Base-by-base conservation (phyloP, 2,113 vertebrate genomes). In the sheep (Ovis aries) region DNA sequence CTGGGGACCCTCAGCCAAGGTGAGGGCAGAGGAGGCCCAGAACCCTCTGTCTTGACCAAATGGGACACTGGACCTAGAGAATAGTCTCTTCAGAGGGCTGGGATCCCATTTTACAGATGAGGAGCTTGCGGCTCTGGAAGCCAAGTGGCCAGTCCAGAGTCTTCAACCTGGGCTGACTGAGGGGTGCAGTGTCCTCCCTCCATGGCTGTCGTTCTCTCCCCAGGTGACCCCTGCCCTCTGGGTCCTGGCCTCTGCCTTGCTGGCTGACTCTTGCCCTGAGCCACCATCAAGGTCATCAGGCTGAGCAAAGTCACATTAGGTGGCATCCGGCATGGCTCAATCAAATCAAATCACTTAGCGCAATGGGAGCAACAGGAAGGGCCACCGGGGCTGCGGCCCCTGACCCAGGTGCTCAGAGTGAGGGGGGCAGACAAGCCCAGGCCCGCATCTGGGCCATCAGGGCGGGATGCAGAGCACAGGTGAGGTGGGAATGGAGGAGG, bases 321-420 rank as follows among this genome's bases (percentile, higher is more conserved):
- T 60, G 82, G 29, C 40, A 13, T 13, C 40, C 3, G 2, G 5
- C 1, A 1, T 0, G 5, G 43, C 59, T 60, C 2, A 9, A 77
- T 88, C 27, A n/a, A 27, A 77, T 92, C 93, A 96, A 59, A 33
- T 55, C 84, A 84, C 45, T 55, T 53, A 33, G 52, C 13, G 3
- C 19, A 55, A 16, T 3, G n/a, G 55, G 4, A 45, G 45, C 0
- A 7, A 59, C 3, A 8, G 67, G 84, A 64, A 83, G 84, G 92
- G 87, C 23, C 45, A 57, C 87, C 0, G 1, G 93, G 62, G 74
- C 90, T 11, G 62, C 0, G 2, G 33, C 31, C 78, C 40, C 57
- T 33, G 43, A 9, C 48, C 62, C 33, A 9, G n/a, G 25, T 40
- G 17, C 43, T n/a, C 53, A 50, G 74, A 21, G 3, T 25, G 57